phyloP scores from a whole-genome alignment of 2,797 vertebrate genomes.

The Mionectes olivaceus region DNA sequence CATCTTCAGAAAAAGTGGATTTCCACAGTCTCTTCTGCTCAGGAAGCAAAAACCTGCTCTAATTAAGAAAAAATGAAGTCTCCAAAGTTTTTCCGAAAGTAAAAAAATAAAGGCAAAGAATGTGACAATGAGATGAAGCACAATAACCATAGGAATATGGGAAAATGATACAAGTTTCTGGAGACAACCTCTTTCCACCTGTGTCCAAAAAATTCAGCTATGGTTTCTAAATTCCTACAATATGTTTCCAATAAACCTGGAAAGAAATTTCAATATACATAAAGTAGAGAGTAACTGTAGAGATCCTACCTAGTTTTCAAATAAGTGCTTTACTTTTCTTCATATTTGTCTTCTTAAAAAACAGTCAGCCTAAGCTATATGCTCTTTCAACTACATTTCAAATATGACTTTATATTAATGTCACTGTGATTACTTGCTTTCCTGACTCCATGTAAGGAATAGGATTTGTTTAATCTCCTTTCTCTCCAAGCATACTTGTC shows the following conservation, averaged over 20 bases:
- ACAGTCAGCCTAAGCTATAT: neutral
- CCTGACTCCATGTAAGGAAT: neutral
- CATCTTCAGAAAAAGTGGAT: neutral
- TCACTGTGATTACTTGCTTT: constrained; percentile 11
- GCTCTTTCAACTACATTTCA: neutral
- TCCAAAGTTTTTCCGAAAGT: neutral
- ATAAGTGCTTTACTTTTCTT: neutral
- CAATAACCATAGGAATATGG: neutral
- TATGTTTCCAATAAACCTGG: neutral
- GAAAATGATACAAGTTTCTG: neutral
- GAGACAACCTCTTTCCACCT: neutral
- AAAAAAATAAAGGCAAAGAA: neutral
- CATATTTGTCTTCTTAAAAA: neutral
- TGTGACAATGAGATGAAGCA: neutral
- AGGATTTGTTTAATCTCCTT: constrained; percentile 46
- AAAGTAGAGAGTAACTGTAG: neutral
- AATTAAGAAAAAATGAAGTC: neutral
- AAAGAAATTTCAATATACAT: neutral
- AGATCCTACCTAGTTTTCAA: neutral
- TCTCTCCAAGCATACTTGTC: neutral
- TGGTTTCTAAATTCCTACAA: neutral
- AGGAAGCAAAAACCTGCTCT: neutral
- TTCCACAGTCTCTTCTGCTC: neutral
- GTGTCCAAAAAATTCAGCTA: neutral
- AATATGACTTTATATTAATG: constrained; percentile 7